Percentiles rank a stretch among this genome's conserved stretches.
phyloP scores from a whole-genome alignment of 1,140 invertebrate genomes.

The Anagrus nilaparvatae region DNA sequence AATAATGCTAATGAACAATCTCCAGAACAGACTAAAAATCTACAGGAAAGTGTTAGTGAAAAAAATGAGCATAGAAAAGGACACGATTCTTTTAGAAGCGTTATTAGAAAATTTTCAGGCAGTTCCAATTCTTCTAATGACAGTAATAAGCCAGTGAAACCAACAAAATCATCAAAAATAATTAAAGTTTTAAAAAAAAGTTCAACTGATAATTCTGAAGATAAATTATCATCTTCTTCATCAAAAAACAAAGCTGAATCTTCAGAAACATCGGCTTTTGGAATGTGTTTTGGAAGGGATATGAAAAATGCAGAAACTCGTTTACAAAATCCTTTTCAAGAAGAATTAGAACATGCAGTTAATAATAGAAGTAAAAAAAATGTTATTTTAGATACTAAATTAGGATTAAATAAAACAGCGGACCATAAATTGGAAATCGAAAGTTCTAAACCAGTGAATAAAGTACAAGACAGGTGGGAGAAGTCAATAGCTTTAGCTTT shows the following conservation, averaged over 20 bases:
- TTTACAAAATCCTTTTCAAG: slow-evolving; percentile 26
- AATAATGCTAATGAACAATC: slow-evolving; percentile 2
- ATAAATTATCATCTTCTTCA: slow-evolving; percentile 11
- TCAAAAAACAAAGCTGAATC: slow-evolving; percentile 2
- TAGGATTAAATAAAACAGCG: slow-evolving; percentile 1
- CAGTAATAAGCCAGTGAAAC: neutral
- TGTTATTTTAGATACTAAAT: slow-evolving; percentile 9
- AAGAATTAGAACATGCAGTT: slow-evolving; percentile 24
- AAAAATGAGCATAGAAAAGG: slow-evolving; percentile 19
- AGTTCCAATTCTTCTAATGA: slow-evolving; percentile 14
- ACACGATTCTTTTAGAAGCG: slow-evolving; percentile 23
- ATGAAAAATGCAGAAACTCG: slow-evolving; percentile 17
- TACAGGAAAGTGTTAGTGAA: neutral
- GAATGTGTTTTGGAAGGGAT: slow-evolving; percentile 23
- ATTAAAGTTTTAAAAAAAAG: slow-evolving; percentile 24
- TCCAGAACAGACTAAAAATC: neutral
- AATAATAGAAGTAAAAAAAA: slow-evolving; percentile 16
- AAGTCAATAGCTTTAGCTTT: slow-evolving; percentile 2
- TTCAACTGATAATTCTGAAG: slow-evolving; percentile 21
- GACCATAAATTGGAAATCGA: too few relatives aligned
- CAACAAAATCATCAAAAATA: slow-evolving; percentile 16
- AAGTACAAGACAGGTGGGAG: slow-evolving; percentile 9
- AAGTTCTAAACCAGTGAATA: neutral
- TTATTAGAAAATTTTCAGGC: slow-evolving; percentile 21
- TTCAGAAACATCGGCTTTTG: slow-evolving; percentile 19